Base-by-base conservation (phyloP, 2,113 vertebrate species). In the Clinocottus analis region DNA sequence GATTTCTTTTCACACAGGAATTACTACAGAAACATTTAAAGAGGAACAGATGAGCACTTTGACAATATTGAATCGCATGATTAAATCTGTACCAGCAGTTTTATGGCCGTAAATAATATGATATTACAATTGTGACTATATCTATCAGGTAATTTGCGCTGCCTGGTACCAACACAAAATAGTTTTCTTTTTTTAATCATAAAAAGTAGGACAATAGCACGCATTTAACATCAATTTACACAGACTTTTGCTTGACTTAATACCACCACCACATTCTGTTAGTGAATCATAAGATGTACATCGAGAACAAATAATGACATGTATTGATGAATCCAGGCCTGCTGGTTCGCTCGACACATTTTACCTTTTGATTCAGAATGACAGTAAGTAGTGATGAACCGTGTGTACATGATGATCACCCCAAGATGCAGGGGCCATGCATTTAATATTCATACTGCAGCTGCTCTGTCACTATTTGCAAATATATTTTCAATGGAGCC, bases 211-310 rank as follows among this genome's bases (percentile, higher is more conserved):
- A 82, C 80, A 80, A 67, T 41, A 81, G 64, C 76, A 87, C 64
- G 80, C 45, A 33, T 77, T 80, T 66, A 58, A 87, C 73, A 84
- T 4, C 71, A 67, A 78, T 74, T 29, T 62, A 84, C 84, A 87
- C 59, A 83, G 75, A 83, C 72, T 43, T 79, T 76, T 69, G 82
- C 75, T 83, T 33, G 51, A 82, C 64, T 73, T 77, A 63, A 80
- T 79, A 83, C 76, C 78, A 90, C 82, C 84, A 85, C 60, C 59
- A 88, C 85, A 70, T 84, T 85, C 79, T 82, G 74, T 77, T 80
- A 63, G 83, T 29, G 25, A 82, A 81, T 85, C 64, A 84, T 59
- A 72, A 23, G 58, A 86, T 75, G 64, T 25, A 85, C 45, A 84
- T 55, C 43, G 29, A 70, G 56, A 51, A 84, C 45, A 72, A 72